A percentile compares a stretch with the other conserved stretches of the same genome.
These are phyloP conservation scores for Nomada hirtipes DNA, from an alignment of 2,888 invertebrate genomes.

Conservation along the genomic window DNA sequence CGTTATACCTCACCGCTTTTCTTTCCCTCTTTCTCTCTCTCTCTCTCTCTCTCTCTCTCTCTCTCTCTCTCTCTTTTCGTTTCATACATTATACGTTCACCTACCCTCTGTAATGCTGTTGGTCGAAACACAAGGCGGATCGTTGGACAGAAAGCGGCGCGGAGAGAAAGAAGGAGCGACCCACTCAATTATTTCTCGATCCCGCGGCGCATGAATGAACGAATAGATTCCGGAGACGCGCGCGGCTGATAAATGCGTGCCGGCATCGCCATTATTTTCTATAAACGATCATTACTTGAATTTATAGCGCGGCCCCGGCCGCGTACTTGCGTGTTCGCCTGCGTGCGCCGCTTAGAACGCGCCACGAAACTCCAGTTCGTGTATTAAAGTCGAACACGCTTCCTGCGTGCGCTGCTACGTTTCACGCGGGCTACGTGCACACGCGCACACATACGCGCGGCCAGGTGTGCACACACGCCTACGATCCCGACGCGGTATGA, in stretches of 20 bases:
- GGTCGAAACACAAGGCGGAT: constrained; percentile 10
- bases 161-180: constrained; percentile 32
- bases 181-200: constrained; percentile 67
- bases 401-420: constrained; percentile 45
- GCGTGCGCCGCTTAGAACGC: constrained; percentile 45
- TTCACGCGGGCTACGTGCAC: not conserved
- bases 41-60: no score
- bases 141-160: constrained; percentile 22
- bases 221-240: constrained; percentile 64
- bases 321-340: constrained; percentile 43
- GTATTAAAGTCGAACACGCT: constrained; percentile 51
- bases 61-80: not conserved
- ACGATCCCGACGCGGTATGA: constrained; percentile 24
- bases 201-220: constrained; percentile 64
- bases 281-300: constrained; percentile 72
- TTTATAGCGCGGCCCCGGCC: constrained; percentile 49
- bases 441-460: not conserved
- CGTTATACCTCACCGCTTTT: no score
- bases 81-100: constrained; percentile 6
- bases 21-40: no score
- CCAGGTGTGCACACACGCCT: constrained; percentile 7
- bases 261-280: constrained; percentile 67
- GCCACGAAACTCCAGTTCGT: constrained; percentile 38
- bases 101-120: not conserved
- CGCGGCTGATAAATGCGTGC: constrained; percentile 68